Conservation (phyloP, 2,113 vertebrate genomes). For the Trachemys scripta region DNA sequence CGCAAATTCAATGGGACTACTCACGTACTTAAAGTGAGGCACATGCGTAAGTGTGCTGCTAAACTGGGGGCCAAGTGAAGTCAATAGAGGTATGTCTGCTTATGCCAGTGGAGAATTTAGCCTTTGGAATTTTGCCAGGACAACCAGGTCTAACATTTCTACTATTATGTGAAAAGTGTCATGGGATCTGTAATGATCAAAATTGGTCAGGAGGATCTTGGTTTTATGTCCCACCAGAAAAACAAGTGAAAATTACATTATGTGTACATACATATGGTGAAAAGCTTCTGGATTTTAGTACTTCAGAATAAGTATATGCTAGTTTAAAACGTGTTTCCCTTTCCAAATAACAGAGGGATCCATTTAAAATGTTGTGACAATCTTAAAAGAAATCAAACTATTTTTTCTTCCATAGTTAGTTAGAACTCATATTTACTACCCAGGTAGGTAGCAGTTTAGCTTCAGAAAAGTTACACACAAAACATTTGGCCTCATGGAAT, state of each 20-base stretch:
- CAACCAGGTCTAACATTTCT: slow-evolving; percentile 41
- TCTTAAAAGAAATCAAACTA: slow-evolving; percentile 54
- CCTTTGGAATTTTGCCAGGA: slow-evolving; percentile 53
- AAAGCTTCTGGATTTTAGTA: slow-evolving; percentile 52
- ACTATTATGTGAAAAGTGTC: slow-evolving; percentile 57
- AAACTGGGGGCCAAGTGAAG: slow-evolving; percentile 42
- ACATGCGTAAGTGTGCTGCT: background rate
- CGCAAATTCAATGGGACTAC: slow-evolving; percentile 47
- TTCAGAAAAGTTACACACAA: slow-evolving; percentile 33
- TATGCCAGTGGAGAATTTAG: slow-evolving; percentile 45
- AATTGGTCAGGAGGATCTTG: slow-evolving; percentile 48
- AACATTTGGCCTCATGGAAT: slow-evolving; percentile 44
- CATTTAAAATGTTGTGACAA: slow-evolving; percentile 64
- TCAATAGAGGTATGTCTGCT: slow-evolving; percentile 49
- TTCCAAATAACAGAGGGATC: slow-evolving; percentile 52
- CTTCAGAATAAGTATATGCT: slow-evolving; percentile 36
- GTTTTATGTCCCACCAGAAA: slow-evolving; percentile 27
- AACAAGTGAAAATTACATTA: slow-evolving; percentile 48
- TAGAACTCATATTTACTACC: slow-evolving; percentile 67
- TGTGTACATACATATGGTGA: slow-evolving; percentile 24
- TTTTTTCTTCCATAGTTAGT: slow-evolving; percentile 37
- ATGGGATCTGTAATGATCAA: slow-evolving; percentile 58
- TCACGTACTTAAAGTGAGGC: slow-evolving; percentile 50
- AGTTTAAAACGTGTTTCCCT: background rate
- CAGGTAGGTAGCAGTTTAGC: slow-evolving; percentile 52